Conservation (phyloP, 2,113 vertebrate species). For the Tychaedon coryphoeus region DNA sequence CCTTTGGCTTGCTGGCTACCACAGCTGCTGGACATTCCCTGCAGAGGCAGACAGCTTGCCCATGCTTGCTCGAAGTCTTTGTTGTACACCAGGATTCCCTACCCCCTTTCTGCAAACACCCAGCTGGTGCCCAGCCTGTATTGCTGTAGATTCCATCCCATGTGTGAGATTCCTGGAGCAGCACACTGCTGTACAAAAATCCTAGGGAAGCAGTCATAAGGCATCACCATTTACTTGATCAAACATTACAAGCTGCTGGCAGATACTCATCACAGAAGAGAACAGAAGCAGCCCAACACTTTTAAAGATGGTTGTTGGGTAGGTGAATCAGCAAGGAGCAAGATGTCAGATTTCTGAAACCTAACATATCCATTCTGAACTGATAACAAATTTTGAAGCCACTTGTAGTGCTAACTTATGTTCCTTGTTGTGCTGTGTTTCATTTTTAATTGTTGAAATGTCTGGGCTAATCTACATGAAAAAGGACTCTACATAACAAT, state of each 20-base stretch:
- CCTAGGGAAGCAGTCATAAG: background rate
- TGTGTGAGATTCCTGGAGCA: background rate
- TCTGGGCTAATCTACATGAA: background rate
- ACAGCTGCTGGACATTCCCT: background rate
- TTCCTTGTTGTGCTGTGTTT: background rate
- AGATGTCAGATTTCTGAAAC: background rate
- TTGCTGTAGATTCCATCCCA: background rate
- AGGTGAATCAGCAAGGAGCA: background rate
- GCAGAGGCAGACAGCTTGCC: background rate
- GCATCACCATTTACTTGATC: background rate
- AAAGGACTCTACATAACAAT: background rate
- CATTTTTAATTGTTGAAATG: background rate
- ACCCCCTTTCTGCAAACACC: background rate
- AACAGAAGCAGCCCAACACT: background rate
- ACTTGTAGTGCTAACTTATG: background rate
- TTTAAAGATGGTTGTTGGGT: background rate
- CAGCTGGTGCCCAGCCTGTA: background rate
- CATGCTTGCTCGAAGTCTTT: background rate
- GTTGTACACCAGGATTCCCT: accelerated
- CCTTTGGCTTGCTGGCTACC: background rate
- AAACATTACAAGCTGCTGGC: background rate
- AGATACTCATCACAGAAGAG: background rate
- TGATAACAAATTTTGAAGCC: background rate
- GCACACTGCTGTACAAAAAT: background rate
- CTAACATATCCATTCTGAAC: background rate